A percentile compares a stretch with the other conserved stretches of the same genome.
Conservation (phyloP, 2,113 vertebrate species). For the Pseudois nayaur region DNA sequence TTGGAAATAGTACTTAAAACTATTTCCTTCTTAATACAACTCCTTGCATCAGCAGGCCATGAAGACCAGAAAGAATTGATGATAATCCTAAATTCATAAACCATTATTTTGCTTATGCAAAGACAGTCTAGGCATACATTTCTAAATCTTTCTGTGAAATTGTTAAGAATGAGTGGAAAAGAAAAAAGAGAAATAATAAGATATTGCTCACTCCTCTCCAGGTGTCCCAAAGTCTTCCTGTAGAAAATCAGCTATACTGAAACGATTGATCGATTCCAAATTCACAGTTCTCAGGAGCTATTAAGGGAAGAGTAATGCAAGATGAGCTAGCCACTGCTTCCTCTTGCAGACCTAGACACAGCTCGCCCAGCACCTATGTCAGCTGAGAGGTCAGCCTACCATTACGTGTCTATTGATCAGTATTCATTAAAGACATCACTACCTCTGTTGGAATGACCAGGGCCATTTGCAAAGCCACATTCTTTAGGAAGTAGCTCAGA, state of each 20-base stretch:
- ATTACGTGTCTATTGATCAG: not conserved
- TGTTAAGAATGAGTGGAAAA: not conserved
- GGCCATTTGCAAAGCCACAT: not conserved
- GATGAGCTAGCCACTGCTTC: not conserved
- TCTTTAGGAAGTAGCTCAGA: not conserved
- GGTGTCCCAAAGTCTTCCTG: accelerated
- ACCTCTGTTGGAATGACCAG: not conserved
- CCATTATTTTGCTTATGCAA: not conserved
- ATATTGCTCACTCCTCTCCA: not conserved
- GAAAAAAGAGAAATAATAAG: not conserved
- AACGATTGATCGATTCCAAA: accelerated
- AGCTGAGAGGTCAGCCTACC: not conserved
- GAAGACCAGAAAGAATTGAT: not conserved
- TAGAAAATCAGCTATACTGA: not conserved
- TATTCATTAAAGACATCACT: not conserved
- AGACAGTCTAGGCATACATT: not conserved
- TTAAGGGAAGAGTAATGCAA: not conserved
- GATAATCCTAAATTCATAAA: slow-evolving; percentile 20
- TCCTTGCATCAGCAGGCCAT: not conserved
- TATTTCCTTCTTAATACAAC: slow-evolving; percentile 6
- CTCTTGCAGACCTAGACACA: not conserved
- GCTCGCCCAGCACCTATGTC: not conserved
- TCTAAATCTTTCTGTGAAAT: not conserved
- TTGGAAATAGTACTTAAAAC: not conserved
- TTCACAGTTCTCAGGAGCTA: not conserved